Base-by-base conservation (phyloP, 2,113 vertebrate genomes). In the Ammodytes dubius region DNA sequence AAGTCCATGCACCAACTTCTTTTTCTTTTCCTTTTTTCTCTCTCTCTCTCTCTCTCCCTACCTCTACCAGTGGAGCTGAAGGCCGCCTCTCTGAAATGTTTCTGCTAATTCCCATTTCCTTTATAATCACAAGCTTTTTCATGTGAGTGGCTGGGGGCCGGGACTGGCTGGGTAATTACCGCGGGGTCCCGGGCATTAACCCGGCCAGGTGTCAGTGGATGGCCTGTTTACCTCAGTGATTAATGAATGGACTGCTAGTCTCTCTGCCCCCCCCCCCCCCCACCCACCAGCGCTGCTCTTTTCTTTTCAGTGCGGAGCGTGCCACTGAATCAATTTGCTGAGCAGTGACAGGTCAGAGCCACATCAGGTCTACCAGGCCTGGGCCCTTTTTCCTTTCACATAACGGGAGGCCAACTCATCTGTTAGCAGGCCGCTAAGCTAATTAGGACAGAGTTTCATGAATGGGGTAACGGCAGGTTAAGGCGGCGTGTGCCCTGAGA, bases 101-200 rank as follows among this genome's bases (percentile, higher is more conserved):
- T 94, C 96, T 97, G 96, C 95, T 97, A 97, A 97, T 97, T 97
- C 96, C 95, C 95, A 96, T 97, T 98, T 98, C 96, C 96, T 97
- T 96, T 94, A 96, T 95, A 97, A 97, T 97, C 96, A 96, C 94
- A 96, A 93, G 93, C 94, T 96, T 97, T 96, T 97, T 96, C 94
- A 96, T 95, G 94, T 96, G 95, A 96, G 95, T 95, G 93, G 95
- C 94, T 94, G 91, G 27, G 27, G 27, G 91, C 87, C 78, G 57
- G 92, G 90, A 90, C 79, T 19, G 74, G 72, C 66, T 43, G 71
- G 77, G 27, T 97, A 97, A 97, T 97, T 97, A 96, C 95, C 94
- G 91, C 79, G 88, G 91, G 96, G 96, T 97, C 96, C 93, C 77
- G 89, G 93, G 95, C 95, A 96, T 97, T 97, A 97, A 96, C 96